Base-by-base conservation (phyloP, 2,888 invertebrate species). In the Ennomos quercinarius region DNA sequence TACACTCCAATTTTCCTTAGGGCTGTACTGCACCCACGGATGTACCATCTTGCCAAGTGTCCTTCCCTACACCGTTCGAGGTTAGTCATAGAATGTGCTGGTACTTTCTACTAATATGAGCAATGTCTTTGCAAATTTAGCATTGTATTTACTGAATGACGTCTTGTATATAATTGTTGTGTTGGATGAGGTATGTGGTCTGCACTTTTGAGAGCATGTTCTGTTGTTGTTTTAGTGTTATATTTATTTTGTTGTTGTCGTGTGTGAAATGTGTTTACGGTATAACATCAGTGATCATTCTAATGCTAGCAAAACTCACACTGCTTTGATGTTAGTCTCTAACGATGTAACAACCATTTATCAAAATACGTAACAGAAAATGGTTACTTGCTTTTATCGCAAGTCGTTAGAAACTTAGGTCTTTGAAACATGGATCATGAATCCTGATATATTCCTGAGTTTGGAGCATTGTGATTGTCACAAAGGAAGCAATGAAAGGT, bases 71-170 rank as follows among this genome's bases (percentile, higher is more conserved):
- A 43, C 51, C 46, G 10, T 55, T 55, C 34, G 60, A 61, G 60
- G 60, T 61, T 55, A 61, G 60, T 61, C 11, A 11, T 49, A 45
- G 39, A 45, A 11, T 37, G 41, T 54, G 53, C 37, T 56, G 49
- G 10, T 34, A 45, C 12, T 50, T 54, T 59, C 54, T 50, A 46
- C 57, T 57, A 42, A 60, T 56, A 35, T 36, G 60, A 61, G 60
- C 60, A 35, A 55, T 61, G 60, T 61, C 60, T 61, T 61, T 61
- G 60, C 60, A 61, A 61, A 61, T 42, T 27, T 59, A 59, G 53
- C 50, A 17, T 56, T 54, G 41, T 41, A 36, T 51, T 56, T 50
- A 46, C 42, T 11, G 54, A 52, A 61, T 56, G 53, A 53, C 27
- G 47, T 47, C 27, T 37, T 53, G 48, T 51, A 17, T 10, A 8